These are phyloP conservation scores for Phthorimaea operculella DNA, from an alignment of 1,140 invertebrate species.

Conservation along the genomic window DNA sequence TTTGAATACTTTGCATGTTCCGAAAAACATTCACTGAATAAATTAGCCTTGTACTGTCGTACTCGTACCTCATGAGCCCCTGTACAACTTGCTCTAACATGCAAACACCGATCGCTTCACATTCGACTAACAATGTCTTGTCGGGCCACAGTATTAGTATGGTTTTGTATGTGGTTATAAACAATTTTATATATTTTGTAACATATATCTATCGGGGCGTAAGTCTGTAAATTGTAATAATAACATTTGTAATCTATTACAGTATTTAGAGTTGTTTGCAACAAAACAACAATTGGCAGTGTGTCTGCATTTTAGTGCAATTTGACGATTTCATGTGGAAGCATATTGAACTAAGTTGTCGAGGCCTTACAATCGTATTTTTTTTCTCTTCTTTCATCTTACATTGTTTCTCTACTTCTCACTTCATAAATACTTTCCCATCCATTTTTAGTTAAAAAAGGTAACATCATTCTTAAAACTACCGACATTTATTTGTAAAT, in stretches of 20 bases:
- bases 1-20: constrained; percentile 33
- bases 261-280: constrained; percentile 42
- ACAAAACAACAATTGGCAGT: constrained; percentile 50
- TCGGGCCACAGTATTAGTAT: constrained; percentile 57
- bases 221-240: constrained; percentile 36
- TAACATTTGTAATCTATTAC: constrained; percentile 33
- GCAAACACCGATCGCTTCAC: constrained; percentile 70
- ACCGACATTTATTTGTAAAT: background rate
- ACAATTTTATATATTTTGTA: constrained; percentile 56
- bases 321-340: constrained; percentile 45
- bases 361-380: constrained; percentile 15
- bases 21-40: constrained; percentile 11
- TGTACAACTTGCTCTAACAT: constrained; percentile 69
- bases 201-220: constrained; percentile 54
- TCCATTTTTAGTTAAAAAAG: background rate
- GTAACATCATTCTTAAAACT: background rate
- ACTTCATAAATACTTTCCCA: background rate
- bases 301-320: constrained; percentile 71
- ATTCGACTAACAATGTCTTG: constrained; percentile 67
- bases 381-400: constrained; percentile 11
- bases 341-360: constrained; percentile 63
- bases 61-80: constrained; percentile 23
- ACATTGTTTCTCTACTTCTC: constrained; percentile 6
- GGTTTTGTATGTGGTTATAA: constrained; percentile 64
- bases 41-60: constrained; percentile 11